Evolutionary conservation across 2,888 invertebrate species (phyloP), one percentile per base, ranked within the genome.

Genomic region (Chymomyza amoena): DNA sequence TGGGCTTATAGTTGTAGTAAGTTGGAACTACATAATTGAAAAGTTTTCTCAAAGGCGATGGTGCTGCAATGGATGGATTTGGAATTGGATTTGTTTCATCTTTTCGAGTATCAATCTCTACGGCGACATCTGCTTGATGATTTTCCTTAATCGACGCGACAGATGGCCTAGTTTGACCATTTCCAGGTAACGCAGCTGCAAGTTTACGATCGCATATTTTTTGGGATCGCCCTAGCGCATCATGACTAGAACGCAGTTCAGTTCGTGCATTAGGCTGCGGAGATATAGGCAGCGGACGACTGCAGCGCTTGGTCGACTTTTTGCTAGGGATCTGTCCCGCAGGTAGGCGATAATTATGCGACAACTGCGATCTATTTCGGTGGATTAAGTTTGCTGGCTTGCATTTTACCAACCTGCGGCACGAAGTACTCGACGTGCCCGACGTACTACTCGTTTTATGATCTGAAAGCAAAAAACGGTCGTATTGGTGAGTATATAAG

Each of bases 401-500:
- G 2, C 36, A 9, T 45, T 45, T 45, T 45, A 45, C 39, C 4
- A 13, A 45, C 39, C 10, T 13, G 39, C 39, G 1, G 13, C 39
- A 13, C 39, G 13, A 4, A 13, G 10, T 7, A 13, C 2, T 45
- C 39, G 39, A n/a, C n/a, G n/a, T n/a, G n/a, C n/a, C n/a, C n/a
- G n/a, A n/a, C n/a, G n/a, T n/a, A n/a, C n/a, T 10, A 13, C 9
- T 2, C 0, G 3, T 32, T 32, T 32, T 32, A 32, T 32, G 1
- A 9, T 10, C 39, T 45, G 39, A 4, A 45, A 45, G 13, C 39
- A 45, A 45, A 45, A 45, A 32, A 32, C 6, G 9, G 0, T 64
- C 36, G 45, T 56, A 7, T 60, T 72, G 61, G 36, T 15, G 50
- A 10, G 57, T 81, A 81, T 80, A 81, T 65, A 82, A 82, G 69